A percentile compares a stretch with the other conserved stretches of the same genome.
phyloP scores from a whole-genome alignment of 1,140 invertebrate species.

The Heliconius eleuchia region DNA sequence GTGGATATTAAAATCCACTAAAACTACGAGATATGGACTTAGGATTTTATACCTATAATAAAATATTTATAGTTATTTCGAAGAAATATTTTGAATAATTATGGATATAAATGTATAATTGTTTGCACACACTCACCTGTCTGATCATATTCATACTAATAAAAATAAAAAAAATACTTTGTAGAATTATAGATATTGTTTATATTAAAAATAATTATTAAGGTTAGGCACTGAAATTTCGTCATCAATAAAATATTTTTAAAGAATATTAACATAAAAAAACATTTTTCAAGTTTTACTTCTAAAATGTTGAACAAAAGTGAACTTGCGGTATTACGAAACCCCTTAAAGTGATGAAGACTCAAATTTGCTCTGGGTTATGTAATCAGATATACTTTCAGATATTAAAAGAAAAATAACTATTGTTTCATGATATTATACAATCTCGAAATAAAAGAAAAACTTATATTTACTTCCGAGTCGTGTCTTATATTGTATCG shows the following conservation, averaged over 20 bases:
- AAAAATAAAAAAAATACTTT: too few relatives aligned
- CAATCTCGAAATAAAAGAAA: not conserved
- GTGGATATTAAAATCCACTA: not conserved
- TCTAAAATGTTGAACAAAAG: not conserved
- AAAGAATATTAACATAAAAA: not conserved
- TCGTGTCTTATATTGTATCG: not conserved
- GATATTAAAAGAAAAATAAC: conserved; percentile 15
- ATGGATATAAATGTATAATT: too few relatives aligned
- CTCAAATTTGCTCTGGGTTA: conserved; percentile 16
- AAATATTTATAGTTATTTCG: not conserved
- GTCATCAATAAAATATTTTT: too few relatives aligned
- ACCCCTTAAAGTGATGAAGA: conserved; percentile 1
- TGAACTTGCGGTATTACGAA: conserved; percentile 10
- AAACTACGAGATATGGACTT: not conserved
- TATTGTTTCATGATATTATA: not conserved
- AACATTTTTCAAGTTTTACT: not conserved
- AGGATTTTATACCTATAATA: not conserved
- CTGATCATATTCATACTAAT: too few relatives aligned
- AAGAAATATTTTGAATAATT: not conserved
- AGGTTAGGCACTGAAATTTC: too few relatives aligned
- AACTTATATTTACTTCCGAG: not conserved
- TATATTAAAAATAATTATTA: too few relatives aligned
- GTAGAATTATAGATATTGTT: too few relatives aligned
- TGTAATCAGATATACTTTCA: conserved; percentile 24
- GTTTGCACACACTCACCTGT: too few relatives aligned